Evolutionary conservation across 2,888 invertebrate genomes (phyloP).

Genomic region (Watsonalla binaria): DNA sequence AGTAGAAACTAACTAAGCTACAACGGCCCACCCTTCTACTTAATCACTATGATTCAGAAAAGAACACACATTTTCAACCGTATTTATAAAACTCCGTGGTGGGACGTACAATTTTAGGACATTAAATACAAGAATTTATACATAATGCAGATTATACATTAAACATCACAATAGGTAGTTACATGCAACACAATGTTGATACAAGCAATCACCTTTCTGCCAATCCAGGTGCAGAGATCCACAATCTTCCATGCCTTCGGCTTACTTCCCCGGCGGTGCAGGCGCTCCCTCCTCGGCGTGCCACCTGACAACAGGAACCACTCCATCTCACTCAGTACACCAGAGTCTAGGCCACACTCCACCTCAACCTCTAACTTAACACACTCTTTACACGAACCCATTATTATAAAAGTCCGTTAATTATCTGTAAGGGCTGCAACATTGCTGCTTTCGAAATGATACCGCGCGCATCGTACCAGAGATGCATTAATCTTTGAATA

Average conservation of each 20-base stretch:
- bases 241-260: slow-evolving; percentile 54
- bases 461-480: background rate
- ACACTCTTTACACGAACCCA: slow-evolving; percentile 29
- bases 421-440: too few relatives aligned
- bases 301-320: slow-evolving; percentile 67
- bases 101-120: too few relatives aligned
- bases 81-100: too few relatives aligned
- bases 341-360: slow-evolving; percentile 50
- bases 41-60: too few relatives aligned
- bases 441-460: background rate
- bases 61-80: too few relatives aligned
- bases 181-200: slow-evolving; percentile 2
- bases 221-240: slow-evolving; percentile 68
- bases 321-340: slow-evolving; percentile 50
- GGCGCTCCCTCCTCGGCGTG: slow-evolving; percentile 53
- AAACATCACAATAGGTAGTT: background rate
- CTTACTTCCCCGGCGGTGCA: slow-evolving; percentile 40
- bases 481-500: background rate
- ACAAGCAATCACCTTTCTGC: slow-evolving; percentile 53
- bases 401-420: slow-evolving; percentile 7
- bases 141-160: too few relatives aligned
- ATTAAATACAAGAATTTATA: too few relatives aligned
- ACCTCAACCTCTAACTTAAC: slow-evolving; percentile 56
- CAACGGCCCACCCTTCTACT: too few relatives aligned
- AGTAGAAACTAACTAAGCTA: too few relatives aligned